Percentiles rank a stretch among this genome's conserved stretches.
Evolutionary conservation across 2,797 vertebrate species (phyloP).

Genomic region (Myotis daubentonii): DNA sequence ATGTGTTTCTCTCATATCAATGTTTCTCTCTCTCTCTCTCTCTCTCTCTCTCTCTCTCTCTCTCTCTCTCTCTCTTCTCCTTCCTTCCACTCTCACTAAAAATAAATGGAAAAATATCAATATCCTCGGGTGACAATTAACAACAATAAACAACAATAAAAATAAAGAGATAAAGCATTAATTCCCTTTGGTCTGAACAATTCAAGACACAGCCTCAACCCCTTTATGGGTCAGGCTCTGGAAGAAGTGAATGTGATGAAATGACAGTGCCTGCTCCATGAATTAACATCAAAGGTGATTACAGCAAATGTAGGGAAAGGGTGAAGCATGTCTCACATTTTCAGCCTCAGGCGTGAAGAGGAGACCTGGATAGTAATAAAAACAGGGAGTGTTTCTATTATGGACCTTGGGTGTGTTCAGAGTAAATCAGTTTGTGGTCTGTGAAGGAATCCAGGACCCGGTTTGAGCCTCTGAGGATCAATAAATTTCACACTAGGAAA

Average conservation of each 20-base stretch:
- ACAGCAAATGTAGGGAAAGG: not conserved
- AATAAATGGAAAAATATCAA: no score
- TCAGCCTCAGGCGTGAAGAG: not conserved
- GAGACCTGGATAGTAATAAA: not conserved
- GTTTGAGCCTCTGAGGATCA: not conserved
- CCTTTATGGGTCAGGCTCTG: not conserved
- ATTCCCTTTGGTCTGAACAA: not conserved
- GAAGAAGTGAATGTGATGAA: not conserved
- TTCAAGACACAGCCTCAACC: not conserved
- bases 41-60: no score
- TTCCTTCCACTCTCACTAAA: no score
- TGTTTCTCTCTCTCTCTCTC: no score
- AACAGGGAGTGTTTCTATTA: not conserved
- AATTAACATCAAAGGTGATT: not conserved
- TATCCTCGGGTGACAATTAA: no score
- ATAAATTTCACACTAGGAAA: not conserved
- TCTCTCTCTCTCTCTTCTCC: no score
- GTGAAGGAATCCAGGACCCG: not conserved
- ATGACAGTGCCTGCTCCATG: accelerated
- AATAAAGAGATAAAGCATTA: not conserved
- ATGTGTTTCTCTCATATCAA: no score
- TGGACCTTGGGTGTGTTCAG: not conserved
- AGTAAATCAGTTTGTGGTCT: not conserved
- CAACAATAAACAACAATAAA: not conserved
- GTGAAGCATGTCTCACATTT: not conserved